These are phyloP conservation scores for Ceryle rudis DNA, from an alignment of 2,797 vertebrate genomes.

Conservation along the genomic window DNA sequence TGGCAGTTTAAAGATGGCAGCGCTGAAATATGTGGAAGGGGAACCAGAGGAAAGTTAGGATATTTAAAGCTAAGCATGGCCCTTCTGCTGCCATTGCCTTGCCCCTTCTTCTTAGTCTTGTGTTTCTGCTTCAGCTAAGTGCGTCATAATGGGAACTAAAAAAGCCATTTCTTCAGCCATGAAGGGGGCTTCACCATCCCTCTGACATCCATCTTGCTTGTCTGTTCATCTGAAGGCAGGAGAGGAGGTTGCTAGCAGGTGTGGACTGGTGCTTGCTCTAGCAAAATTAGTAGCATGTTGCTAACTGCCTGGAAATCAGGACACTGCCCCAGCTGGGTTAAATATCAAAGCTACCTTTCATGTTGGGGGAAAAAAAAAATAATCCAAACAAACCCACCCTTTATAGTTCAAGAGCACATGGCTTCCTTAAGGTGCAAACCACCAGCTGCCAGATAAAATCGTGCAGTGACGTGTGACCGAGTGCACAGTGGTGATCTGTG, in stretches of 20 bases:
- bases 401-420: background rate
- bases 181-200: background rate
- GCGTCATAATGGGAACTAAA: background rate
- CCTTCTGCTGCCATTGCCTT: background rate
- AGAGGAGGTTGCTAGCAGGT: background rate
- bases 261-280: background rate
- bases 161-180: background rate
- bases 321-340: background rate
- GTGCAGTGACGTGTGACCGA: accelerated
- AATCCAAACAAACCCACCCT: background rate
- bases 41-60: background rate
- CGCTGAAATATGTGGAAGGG: background rate
- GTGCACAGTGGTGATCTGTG: background rate
- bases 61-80: background rate
- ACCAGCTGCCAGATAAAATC: background rate
- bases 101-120: background rate
- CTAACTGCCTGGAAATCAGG: background rate
- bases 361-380: background rate
- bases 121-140: background rate
- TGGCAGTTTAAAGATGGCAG: slow-evolving; percentile 14
- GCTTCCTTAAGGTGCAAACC: background rate
- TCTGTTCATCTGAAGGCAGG: background rate
- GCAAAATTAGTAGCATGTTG: background rate
- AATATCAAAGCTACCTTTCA: background rate
- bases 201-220: background rate